Percentiles rank a stretch among this genome's conserved stretches.
phyloP scores from a whole-genome alignment of 2,797 vertebrate genomes.

The Odontamblyopus rebecca region DNA sequence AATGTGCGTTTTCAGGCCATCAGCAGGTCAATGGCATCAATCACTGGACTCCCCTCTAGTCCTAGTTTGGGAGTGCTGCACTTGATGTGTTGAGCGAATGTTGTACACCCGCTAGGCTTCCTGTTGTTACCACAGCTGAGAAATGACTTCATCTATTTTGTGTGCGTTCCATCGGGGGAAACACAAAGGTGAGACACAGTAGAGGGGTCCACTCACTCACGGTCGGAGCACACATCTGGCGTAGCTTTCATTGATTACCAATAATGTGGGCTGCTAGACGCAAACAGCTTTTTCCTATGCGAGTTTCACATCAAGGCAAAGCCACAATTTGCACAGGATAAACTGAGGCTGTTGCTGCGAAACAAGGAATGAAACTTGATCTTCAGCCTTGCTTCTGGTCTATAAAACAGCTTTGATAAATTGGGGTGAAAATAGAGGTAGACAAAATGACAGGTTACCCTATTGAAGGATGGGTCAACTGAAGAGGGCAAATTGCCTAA shows the following conservation, averaged over 20 bases:
- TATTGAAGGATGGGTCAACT: no score
- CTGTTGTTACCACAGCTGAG: conserved; percentile 44
- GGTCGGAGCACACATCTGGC: conserved; percentile 10
- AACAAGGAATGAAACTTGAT: conserved; percentile 26
- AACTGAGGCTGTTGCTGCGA: conserved; percentile 61
- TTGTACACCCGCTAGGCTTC: conserved; percentile 37
- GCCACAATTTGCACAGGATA: conserved; percentile 34
- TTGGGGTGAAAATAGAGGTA: background rate
- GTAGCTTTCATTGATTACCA: conserved; percentile 47
- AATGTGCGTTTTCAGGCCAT: conserved; percentile 15
- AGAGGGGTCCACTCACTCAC: conserved; percentile 16
- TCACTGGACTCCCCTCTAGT: conserved; percentile 29
- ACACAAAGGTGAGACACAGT: conserved; percentile 14
- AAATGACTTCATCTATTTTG: conserved; percentile 45
- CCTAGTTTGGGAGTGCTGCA: conserved; percentile 26
- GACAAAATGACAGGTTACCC: background rate
- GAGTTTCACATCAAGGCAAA: conserved; percentile 24
- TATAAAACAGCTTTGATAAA: background rate
- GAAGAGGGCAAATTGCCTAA: no score
- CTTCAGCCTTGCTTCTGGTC: background rate
- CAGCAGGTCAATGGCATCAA: conserved; percentile 52
- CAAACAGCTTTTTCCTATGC: conserved; percentile 31
- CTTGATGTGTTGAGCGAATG: conserved; percentile 40
- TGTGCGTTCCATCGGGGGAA: conserved; percentile 5
- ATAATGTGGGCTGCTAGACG: conserved; percentile 29